Percentiles rank a stretch among this genome's conserved stretches.
These are phyloP conservation scores for Cassiopea andromeda DNA, from an alignment of 30 jellyfish, hydroid and myxozoan species.

Conservation along the genomic window DNA sequence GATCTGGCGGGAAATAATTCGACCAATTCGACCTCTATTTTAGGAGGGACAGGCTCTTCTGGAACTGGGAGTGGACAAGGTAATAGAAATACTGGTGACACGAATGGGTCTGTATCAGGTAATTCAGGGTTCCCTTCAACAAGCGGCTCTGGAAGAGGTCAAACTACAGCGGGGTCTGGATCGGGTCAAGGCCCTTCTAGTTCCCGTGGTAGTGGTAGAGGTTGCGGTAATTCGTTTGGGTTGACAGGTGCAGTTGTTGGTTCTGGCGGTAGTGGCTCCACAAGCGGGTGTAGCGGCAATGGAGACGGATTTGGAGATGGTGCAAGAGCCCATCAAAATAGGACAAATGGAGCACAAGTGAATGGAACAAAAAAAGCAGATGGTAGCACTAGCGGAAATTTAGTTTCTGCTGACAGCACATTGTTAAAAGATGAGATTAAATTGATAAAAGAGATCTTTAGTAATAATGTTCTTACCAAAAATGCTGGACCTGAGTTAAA, in stretches of 20 bases:
- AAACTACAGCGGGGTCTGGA: slow-evolving; percentile 28
- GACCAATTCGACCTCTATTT: background rate
- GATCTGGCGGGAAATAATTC: too few relatives aligned
- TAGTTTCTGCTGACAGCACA: background rate
- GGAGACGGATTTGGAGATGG: slow-evolving; percentile 70
- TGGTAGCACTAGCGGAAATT: slow-evolving; percentile 29
- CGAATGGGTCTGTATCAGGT: slow-evolving; percentile 1
- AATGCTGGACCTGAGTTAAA: background rate
- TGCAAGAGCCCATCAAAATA: slow-evolving; percentile 32
- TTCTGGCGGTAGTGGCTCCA: slow-evolving; percentile 38
- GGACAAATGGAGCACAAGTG: background rate
- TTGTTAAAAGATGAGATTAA: slow-evolving; percentile 24
- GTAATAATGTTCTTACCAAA: background rate
- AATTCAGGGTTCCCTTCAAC: slow-evolving; percentile 24
- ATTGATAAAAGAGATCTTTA: slow-evolving; percentile 27
- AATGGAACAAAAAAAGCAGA: slow-evolving; percentile 12
- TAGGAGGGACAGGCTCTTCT: background rate
- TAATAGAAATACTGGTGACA: background rate
- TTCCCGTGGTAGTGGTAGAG: slow-evolving; percentile 49
- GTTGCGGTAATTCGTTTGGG: slow-evolving; percentile 46
- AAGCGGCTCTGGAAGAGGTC: slow-evolving; percentile 43
- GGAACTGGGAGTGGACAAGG: slow-evolving; percentile 25
- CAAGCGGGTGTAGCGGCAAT: slow-evolving; percentile 62
- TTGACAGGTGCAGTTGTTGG: slow-evolving; percentile 41
- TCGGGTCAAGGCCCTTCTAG: slow-evolving; percentile 33